Conservation (phyloP, 1,140 invertebrate genomes). For the Halyomorpha halys region DNA sequence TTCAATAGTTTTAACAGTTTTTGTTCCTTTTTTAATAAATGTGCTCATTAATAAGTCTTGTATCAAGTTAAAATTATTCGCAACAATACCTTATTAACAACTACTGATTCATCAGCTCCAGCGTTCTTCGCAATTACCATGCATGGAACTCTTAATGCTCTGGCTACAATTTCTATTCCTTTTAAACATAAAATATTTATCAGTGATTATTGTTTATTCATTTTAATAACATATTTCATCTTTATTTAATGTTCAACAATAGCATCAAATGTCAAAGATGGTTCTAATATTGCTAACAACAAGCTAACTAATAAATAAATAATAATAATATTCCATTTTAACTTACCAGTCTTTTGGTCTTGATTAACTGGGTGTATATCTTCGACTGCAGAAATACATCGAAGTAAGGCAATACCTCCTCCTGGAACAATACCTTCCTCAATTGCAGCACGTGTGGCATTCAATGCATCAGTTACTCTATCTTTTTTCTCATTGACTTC, state of each 20-base stretch:
- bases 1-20: too few relatives aligned
- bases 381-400: constrained; percentile 46
- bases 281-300: too few relatives aligned
- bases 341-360: constrained; percentile 48
- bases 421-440: constrained; percentile 67
- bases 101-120: constrained; percentile 50
- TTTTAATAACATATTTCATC: too few relatives aligned
- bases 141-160: background rate
- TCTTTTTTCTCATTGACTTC: constrained; percentile 70
- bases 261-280: too few relatives aligned
- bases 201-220: too few relatives aligned
- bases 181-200: background rate
- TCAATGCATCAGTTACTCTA: constrained; percentile 59
- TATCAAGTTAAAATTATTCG: too few relatives aligned
- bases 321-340: too few relatives aligned
- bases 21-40: too few relatives aligned
- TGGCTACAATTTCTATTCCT: constrained; percentile 11
- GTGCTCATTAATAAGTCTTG: too few relatives aligned
- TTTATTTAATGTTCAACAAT: too few relatives aligned
- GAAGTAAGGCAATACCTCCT: constrained; percentile 55
- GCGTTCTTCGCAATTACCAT: constrained; percentile 31
- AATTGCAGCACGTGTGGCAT: constrained; percentile 60
- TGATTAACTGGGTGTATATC: constrained; percentile 43
- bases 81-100: constrained; percentile 45
- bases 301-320: too few relatives aligned